These are phyloP conservation scores for Solenopsis invicta DNA, from an alignment of 1,140 invertebrate species.

Conservation along the genomic window DNA sequence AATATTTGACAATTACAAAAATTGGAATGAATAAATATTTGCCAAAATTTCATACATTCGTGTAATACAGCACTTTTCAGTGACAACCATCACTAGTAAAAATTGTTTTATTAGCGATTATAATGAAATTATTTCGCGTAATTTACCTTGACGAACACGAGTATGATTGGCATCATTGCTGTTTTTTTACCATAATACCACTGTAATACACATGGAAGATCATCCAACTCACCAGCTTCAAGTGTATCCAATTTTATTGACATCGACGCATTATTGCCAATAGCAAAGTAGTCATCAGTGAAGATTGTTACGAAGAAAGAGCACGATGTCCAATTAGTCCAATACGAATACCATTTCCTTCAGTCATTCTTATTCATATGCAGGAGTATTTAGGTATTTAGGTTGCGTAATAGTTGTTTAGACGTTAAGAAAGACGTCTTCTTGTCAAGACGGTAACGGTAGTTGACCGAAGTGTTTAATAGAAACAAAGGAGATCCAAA, in stretches of 20 bases:
- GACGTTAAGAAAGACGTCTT: not conserved
- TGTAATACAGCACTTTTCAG: not conserved
- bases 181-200: not conserved
- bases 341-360: not conserved
- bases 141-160: not conserved
- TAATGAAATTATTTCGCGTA: not conserved
- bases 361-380: not conserved
- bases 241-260: not conserved
- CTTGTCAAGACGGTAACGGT: not conserved
- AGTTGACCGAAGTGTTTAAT: not conserved
- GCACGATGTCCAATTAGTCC: not conserved
- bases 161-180: not conserved
- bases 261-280: not conserved
- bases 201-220: not conserved
- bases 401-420: not conserved
- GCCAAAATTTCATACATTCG: not conserved
- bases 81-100: not conserved
- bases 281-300: not conserved
- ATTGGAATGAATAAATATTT: slow-evolving; percentile 19
- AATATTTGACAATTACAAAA: not conserved
- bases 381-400: not conserved
- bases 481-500: not conserved
- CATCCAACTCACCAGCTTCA: not conserved
- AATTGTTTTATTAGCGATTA: not conserved
- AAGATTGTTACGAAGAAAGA: not conserved